Percentiles rank a stretch among this genome's conserved stretches.
Conservation (phyloP, 2,797 vertebrate genomes). For the Hephaestus fuliginosus region DNA sequence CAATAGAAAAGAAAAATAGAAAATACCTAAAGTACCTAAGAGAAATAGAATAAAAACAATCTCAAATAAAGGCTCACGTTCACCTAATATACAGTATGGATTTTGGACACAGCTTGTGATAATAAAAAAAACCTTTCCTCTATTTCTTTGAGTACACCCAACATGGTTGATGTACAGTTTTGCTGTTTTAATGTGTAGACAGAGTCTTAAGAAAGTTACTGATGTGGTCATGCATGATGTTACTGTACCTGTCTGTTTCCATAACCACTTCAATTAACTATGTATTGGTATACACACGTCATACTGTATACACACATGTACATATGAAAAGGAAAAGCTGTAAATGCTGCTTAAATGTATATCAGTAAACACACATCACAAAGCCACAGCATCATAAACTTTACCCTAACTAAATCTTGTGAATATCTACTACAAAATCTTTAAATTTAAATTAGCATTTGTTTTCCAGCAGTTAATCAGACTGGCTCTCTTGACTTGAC, state of each 20-base stretch:
- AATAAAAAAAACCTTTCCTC: not conserved
- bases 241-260: not conserved
- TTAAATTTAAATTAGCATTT: not conserved
- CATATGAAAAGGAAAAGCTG: not conserved
- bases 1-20: too few species aligned
- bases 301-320: not conserved
- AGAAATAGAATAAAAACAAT: too few species aligned
- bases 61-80: too few species aligned
- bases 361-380: not conserved
- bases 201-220: not conserved
- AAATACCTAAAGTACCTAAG: too few species aligned
- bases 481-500: not conserved
- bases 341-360: not conserved
- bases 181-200: too few species aligned
- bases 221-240: not conserved
- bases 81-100: not conserved
- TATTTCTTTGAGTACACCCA: not conserved
- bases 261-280: not conserved
- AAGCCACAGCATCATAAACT: not conserved
- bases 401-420: not conserved
- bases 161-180: not conserved
- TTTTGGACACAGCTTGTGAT: not conserved
- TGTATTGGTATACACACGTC: too few species aligned
- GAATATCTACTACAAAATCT: not conserved
- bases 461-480: not conserved